These are phyloP conservation scores for Pseudochromis fuscus DNA, from an alignment of 2,797 vertebrate genomes.

Conservation along the genomic window DNA sequence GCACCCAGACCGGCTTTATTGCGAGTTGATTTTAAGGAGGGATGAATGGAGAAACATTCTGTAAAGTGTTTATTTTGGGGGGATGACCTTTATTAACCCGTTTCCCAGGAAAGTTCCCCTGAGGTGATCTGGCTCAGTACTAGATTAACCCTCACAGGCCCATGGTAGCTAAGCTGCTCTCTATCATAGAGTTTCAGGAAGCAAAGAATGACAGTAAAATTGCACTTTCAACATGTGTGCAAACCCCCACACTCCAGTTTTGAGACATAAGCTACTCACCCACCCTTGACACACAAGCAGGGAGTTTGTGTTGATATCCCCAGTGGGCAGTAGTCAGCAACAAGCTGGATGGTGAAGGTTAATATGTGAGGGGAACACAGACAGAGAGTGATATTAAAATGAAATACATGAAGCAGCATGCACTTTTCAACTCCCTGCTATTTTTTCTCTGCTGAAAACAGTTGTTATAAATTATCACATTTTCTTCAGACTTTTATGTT, in stretches of 20 bases:
- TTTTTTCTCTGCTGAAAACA: slow-evolving; percentile 62
- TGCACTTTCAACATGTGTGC: slow-evolving; percentile 85
- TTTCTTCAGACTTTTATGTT: slow-evolving; percentile 72
- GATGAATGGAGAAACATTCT: slow-evolving; percentile 95
- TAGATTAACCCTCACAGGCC: slow-evolving; percentile 90
- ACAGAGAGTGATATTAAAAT: slow-evolving; percentile 70
- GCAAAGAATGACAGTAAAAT: slow-evolving; percentile 89
- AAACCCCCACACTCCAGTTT: slow-evolving; percentile 54
- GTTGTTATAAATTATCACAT: slow-evolving; percentile 66
- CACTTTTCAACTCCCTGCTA: slow-evolving; percentile 53
- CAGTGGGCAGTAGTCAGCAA: slow-evolving; percentile 52
- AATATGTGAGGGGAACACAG: slow-evolving; percentile 61
- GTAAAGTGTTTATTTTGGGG: slow-evolving; percentile 99
- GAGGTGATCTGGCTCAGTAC: slow-evolving; percentile 86
- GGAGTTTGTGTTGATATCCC: slow-evolving; percentile 57
- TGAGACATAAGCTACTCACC: slow-evolving; percentile 63
- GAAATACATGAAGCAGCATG: slow-evolving; percentile 61
- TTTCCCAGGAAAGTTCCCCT: slow-evolving; percentile 91
- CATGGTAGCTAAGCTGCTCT: slow-evolving; percentile 86
- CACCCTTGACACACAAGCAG: slow-evolving; percentile 69
- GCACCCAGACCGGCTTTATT: slow-evolving; percentile 97
- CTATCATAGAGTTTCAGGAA: slow-evolving; percentile 86
- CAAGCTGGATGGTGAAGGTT: slow-evolving; percentile 69
- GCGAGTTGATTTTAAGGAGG: slow-evolving; percentile 96
- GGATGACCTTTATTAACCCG: slow-evolving; percentile 99